Percentiles rank a stretch among this genome's conserved stretches.
Evolutionary conservation across 2,888 invertebrate species (phyloP).

Genomic region (Strigamia crassipes): DNA sequence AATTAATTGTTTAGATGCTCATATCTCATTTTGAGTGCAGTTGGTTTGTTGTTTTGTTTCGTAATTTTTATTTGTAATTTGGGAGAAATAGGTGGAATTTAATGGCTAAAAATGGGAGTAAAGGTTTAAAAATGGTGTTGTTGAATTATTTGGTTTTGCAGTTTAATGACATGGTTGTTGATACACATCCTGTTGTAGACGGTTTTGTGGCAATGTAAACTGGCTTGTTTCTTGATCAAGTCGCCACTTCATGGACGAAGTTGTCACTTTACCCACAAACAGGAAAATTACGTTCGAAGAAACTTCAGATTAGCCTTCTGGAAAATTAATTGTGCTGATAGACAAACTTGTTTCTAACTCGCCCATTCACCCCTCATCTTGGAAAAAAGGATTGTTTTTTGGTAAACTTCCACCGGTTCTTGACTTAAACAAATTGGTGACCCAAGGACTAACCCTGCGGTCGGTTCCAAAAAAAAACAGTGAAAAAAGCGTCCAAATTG

Average conservation of each 20-base stretch:
- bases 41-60: neutral
- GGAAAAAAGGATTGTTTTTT: constrained; percentile 15
- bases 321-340: constrained; percentile 25
- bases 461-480: neutral
- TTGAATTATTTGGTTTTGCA: neutral
- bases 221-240: constrained; percentile 23
- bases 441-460: neutral
- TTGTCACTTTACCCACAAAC: constrained; percentile 44
- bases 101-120: neutral
- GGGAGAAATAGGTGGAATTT: neutral
- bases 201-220: constrained; percentile 27
- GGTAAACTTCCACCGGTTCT: constrained; percentile 20
- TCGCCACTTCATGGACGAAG: constrained; percentile 4
- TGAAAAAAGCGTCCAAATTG: neutral
- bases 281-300: constrained; percentile 48
- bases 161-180: constrained; percentile 21
- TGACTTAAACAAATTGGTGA: constrained; percentile 18
- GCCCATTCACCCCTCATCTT: constrained; percentile 14
- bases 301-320: constrained; percentile 43
- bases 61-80: neutral
- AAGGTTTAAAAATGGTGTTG: neutral
- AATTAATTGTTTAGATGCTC: no score
- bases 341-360: constrained; percentile 7
- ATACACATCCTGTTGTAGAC: constrained; percentile 25
- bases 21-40: neutral